Evolutionary conservation across 2,797 vertebrate species (phyloP).

Genomic region (Ptychadena robeensis): DNA sequence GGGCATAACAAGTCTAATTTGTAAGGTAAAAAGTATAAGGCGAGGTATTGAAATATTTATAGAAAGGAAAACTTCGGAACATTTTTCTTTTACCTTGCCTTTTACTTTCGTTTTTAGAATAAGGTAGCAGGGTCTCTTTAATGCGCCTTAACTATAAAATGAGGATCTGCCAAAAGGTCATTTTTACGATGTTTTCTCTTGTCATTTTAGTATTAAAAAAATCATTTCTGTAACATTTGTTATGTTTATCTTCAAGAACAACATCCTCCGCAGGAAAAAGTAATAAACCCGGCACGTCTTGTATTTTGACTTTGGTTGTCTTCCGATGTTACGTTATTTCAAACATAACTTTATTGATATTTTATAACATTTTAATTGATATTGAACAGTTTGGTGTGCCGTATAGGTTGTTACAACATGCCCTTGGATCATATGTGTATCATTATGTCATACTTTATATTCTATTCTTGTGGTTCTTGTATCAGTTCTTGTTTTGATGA

Average conservation of each 20-base stretch:
- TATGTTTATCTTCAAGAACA: background rate
- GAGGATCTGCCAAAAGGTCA: background rate
- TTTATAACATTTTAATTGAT: background rate
- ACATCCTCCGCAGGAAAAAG: background rate
- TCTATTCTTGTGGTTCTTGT: background rate
- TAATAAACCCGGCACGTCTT: background rate
- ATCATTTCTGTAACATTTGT: background rate
- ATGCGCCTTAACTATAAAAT: too few relatives aligned
- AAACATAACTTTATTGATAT: background rate
- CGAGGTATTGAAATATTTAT: too few relatives aligned
- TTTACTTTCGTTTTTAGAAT: too few relatives aligned
- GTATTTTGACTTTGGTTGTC: background rate
- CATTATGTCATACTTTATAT: background rate
- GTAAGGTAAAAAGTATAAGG: too few relatives aligned
- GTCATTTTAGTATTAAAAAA: background rate
- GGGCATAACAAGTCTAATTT: too few relatives aligned
- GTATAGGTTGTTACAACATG: background rate
- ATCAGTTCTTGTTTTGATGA: background rate
- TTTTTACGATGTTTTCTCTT: background rate
- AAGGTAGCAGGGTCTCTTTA: too few relatives aligned
- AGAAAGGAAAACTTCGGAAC: too few relatives aligned
- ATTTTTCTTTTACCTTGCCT: too few relatives aligned
- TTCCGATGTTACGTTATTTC: background rate
- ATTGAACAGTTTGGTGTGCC: background rate
- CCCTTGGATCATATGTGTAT: background rate